These are phyloP conservation scores for Lophius americanus DNA, from an alignment of 2,797 vertebrate species.

Conservation along the genomic window DNA sequence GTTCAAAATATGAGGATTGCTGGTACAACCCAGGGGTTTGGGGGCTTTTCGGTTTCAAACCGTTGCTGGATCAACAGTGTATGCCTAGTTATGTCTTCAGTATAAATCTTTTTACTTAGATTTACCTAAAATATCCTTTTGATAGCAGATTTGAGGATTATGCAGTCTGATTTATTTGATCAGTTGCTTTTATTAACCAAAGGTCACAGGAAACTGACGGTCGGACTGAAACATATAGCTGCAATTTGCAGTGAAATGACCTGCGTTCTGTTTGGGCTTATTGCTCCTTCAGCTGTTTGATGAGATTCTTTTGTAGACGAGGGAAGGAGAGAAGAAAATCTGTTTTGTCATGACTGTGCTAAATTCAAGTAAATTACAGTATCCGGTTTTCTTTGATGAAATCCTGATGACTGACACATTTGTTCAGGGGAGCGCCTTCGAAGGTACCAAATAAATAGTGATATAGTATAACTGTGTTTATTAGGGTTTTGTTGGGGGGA, in stretches of 20 bases:
- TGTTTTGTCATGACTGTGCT: constrained; percentile 49
- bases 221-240: constrained; percentile 48
- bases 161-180: constrained; percentile 24
- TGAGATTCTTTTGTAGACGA: constrained; percentile 36
- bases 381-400: constrained; percentile 54
- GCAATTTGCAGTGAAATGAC: constrained; percentile 61
- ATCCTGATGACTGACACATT: constrained; percentile 58
- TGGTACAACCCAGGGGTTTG: too few species aligned
- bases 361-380: constrained; percentile 57
- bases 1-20: too few species aligned
- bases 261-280: constrained; percentile 51
- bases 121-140: too few species aligned
- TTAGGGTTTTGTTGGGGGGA: constrained; percentile 66
- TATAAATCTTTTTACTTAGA: too few species aligned
- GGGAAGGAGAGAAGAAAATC: constrained; percentile 35
- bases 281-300: constrained; percentile 49
- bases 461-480: constrained; percentile 72
- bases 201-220: constrained; percentile 60
- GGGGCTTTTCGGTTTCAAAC: too few species aligned
- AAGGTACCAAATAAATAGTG: constrained; percentile 59
- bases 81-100: too few species aligned
- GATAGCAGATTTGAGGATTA: constrained; percentile 27
- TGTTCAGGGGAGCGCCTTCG: constrained; percentile 45
- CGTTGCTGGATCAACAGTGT: too few species aligned
- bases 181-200: constrained; percentile 31